Percentiles rank a stretch among this genome's conserved stretches.
Conservation (phyloP, 2,888 invertebrate genomes). For the Hoplodrina ambigua region DNA sequence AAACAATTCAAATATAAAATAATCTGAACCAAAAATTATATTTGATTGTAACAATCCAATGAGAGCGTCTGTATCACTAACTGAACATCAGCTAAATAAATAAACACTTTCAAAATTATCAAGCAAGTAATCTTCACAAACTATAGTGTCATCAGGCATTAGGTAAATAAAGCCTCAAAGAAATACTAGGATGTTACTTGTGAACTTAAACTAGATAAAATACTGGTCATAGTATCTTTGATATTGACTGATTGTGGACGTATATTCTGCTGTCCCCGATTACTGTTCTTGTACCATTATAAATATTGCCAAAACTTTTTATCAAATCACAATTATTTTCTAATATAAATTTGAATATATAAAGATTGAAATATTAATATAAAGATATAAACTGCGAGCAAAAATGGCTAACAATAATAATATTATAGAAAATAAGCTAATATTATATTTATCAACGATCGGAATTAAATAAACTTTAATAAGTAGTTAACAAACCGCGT, state of each 20-base stretch:
- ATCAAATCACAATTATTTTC: slow-evolving; percentile 11
- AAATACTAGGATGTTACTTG: slow-evolving; percentile 48
- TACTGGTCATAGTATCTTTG: slow-evolving; percentile 61
- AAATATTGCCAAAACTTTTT: slow-evolving; percentile 39
- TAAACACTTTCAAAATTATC: slow-evolving; percentile 28
- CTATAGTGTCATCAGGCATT: background rate
- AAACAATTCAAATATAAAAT: slow-evolving; percentile 39
- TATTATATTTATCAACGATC: slow-evolving; percentile 39
- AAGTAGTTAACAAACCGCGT: slow-evolving; percentile 68
- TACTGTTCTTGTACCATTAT: slow-evolving; percentile 47
- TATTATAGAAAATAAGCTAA: slow-evolving; percentile 28
- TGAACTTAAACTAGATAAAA: slow-evolving; percentile 61
- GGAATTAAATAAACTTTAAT: slow-evolving; percentile 57
- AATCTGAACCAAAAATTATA: slow-evolving; percentile 16
- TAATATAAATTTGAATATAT: slow-evolving; percentile 19
- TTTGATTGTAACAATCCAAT: slow-evolving; percentile 51
- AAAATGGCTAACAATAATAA: slow-evolving; percentile 21
- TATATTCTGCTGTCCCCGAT: slow-evolving; percentile 19
- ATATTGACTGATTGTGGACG: slow-evolving; percentile 38
- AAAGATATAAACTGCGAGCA: slow-evolving; percentile 27
- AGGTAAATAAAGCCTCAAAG: slow-evolving; percentile 29
- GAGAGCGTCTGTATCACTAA: slow-evolving; percentile 30
- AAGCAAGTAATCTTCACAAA: slow-evolving; percentile 23
- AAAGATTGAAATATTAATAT: slow-evolving; percentile 6
- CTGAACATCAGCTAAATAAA: slow-evolving; percentile 34